Conservation (phyloP, 2,888 invertebrate species). For the Selenia dentaria region DNA sequence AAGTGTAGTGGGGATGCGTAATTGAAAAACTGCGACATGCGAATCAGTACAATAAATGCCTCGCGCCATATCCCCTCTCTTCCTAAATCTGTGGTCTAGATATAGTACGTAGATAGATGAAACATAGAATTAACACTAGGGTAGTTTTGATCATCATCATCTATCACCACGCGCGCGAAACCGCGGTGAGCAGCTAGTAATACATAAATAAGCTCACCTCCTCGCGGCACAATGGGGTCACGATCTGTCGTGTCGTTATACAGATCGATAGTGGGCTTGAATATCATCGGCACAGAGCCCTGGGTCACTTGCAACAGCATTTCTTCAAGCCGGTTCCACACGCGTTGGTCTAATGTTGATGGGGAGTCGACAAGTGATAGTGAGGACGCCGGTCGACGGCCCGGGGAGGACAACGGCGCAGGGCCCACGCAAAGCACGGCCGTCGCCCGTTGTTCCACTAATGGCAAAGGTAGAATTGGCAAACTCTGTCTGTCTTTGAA, state of each 20-base stretch:
- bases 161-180: too few relatives aligned
- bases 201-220: slow-evolving; percentile 71
- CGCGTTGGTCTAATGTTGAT: slow-evolving; percentile 48
- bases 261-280: slow-evolving; percentile 91
- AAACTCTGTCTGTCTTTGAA: slow-evolving; percentile 58
- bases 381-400: slow-evolving; percentile 82
- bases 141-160: too few relatives aligned
- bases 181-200: background rate
- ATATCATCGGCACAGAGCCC: slow-evolving; percentile 88
- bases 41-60: too few relatives aligned
- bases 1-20: too few relatives aligned
- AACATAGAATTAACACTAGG: too few relatives aligned
- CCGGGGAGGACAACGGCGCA: slow-evolving; percentile 81
- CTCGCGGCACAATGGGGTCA: slow-evolving; percentile 89
- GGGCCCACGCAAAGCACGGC: slow-evolving; percentile 88
- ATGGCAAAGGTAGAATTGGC: slow-evolving; percentile 90
- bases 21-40: too few relatives aligned
- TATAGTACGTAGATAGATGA: too few relatives aligned
- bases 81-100: too few relatives aligned
- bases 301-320: slow-evolving; percentile 89
- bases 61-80: too few relatives aligned
- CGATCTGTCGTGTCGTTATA: slow-evolving; percentile 88
- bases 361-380: slow-evolving; percentile 63
- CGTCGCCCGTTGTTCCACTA: slow-evolving; percentile 87
- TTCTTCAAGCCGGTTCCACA: slow-evolving; percentile 91